These are phyloP conservation scores for Parotia lawesii DNA, from an alignment of 2,113 vertebrate genomes.

Conservation along the genomic window DNA sequence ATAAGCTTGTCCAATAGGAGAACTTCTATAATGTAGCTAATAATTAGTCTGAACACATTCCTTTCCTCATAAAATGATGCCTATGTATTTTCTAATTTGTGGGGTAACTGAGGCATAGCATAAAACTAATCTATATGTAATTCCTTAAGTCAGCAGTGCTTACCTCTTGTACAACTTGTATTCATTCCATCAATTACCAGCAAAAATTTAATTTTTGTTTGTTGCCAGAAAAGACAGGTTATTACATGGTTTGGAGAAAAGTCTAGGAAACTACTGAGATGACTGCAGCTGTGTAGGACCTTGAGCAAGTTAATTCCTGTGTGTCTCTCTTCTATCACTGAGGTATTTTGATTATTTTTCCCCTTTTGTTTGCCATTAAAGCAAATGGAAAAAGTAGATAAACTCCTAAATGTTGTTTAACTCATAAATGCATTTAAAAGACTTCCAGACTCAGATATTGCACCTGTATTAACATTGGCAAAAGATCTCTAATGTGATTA, in stretches of 20 bases:
- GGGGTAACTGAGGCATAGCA: background rate
- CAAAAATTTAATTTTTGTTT: background rate
- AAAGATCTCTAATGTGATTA: background rate
- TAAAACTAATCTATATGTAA: background rate
- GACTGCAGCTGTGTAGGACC: background rate
- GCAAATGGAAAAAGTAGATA: background rate
- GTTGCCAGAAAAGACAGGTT: rapidly evolving
- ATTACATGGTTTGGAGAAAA: background rate
- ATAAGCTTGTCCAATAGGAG: background rate
- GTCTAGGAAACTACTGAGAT: background rate
- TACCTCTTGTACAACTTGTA: background rate
- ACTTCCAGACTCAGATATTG: background rate
- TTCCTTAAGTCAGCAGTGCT: background rate
- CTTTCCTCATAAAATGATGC: background rate
- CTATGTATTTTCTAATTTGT: background rate
- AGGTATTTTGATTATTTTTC: background rate
- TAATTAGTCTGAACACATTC: background rate
- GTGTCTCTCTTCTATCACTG: background rate
- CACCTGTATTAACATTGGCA: background rate
- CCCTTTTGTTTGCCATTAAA: background rate
- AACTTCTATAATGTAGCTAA: background rate
- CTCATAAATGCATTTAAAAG: background rate
- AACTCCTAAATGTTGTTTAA: background rate
- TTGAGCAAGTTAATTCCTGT: background rate
- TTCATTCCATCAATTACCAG: background rate